Evolutionary conservation across 2,888 invertebrate species (phyloP).

Genomic region (Cephonodes hylas): DNA sequence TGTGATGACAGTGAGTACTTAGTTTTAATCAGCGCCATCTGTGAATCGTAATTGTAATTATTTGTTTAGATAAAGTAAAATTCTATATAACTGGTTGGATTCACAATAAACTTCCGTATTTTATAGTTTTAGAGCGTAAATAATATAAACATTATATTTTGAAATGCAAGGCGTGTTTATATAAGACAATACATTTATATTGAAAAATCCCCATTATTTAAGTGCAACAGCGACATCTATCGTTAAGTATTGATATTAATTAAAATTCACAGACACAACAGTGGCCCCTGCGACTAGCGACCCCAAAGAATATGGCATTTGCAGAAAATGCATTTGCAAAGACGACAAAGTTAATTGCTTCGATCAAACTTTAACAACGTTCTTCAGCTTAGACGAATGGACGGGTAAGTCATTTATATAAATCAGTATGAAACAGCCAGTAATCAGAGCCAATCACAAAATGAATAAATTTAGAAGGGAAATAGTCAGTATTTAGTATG

Average conservation of each 20-base stretch:
- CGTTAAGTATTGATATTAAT: conserved; percentile 34
- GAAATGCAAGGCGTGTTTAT: neutral
- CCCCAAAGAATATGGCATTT: conserved; percentile 63
- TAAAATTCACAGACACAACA: conserved; percentile 28
- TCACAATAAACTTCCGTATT: too few relatives aligned
- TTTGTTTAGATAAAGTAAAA: too few relatives aligned
- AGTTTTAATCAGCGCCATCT: neutral
- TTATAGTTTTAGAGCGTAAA: too few relatives aligned
- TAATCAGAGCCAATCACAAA: neutral
- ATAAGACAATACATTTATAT: neutral
- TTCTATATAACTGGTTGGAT: neutral
- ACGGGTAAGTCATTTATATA: conserved; percentile 49
- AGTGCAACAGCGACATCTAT: neutral
- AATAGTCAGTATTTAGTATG: too few relatives aligned
- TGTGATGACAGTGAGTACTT: neutral
- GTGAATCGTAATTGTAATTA: neutral
- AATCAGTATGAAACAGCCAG: neutral
- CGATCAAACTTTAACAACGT: conserved; percentile 63
- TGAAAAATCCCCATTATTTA: neutral
- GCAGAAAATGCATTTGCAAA: conserved; percentile 78
- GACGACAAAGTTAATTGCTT: conserved; percentile 79
- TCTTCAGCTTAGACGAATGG: conserved; percentile 82
- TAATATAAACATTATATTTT: neutral
- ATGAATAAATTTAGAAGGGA: too few relatives aligned
- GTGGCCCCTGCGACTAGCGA: conserved; percentile 25